Percentiles rank a stretch among this genome's conserved stretches.
Conservation (phyloP, 2,113 vertebrate species). For the Hemiprocne comata region DNA sequence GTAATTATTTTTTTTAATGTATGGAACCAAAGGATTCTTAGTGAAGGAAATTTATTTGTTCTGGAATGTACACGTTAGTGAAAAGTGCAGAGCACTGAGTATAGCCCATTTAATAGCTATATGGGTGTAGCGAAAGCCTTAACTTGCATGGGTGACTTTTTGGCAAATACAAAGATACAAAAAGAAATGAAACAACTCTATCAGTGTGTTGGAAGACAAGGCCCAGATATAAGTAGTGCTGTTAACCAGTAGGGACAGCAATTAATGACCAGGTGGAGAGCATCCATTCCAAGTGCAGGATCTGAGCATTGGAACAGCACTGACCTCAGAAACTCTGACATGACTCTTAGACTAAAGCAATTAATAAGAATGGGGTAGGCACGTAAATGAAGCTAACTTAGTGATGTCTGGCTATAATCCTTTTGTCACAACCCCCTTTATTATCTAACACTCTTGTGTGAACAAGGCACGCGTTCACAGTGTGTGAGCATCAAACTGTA, state of each 20-base stretch:
- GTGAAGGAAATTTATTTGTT: not conserved
- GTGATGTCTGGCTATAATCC: not conserved
- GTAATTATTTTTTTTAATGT: not conserved
- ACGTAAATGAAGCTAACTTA: not conserved
- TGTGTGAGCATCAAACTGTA: not conserved
- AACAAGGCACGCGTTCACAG: not conserved
- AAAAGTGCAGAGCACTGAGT: not conserved
- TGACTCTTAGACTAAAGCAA: not conserved
- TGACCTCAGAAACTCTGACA: not conserved
- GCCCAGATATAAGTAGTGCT: not conserved
- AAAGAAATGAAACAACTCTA: not conserved
- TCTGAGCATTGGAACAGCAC: not conserved
- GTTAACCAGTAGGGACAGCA: not conserved
- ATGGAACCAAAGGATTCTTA: not conserved
- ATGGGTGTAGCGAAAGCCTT: not conserved
- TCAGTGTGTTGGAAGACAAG: not conserved
- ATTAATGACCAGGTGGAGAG: not conserved
- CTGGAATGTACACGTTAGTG: accelerated
- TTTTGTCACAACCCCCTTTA: not conserved
- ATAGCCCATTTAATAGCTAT: not conserved
- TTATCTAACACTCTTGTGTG: not conserved
- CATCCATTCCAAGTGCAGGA: not conserved
- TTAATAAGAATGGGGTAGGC: not conserved
- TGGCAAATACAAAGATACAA: not conserved
- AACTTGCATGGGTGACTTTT: not conserved